Evolutionary conservation across 2,888 invertebrate genomes (phyloP).

Genomic region (Melanchra persicariae): DNA sequence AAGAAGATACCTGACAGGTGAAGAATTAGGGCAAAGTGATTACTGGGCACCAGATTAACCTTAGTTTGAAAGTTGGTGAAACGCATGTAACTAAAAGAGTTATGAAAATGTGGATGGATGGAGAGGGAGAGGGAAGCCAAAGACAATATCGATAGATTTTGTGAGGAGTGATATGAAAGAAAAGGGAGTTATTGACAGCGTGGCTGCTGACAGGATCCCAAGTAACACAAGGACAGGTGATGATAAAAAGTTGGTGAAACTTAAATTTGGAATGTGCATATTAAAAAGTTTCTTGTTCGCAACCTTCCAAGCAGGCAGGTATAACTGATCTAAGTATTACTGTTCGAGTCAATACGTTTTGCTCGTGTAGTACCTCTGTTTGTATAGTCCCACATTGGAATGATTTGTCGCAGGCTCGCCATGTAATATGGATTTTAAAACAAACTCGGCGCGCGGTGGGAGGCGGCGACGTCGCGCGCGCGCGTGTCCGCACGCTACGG

Average conservation of each 20-base stretch:
- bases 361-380: conserved; percentile 17
- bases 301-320: not conserved
- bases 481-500: conserved; percentile 83
- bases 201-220: no score
- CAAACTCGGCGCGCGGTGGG: conserved; percentile 69
- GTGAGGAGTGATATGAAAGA: no score
- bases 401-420: conserved; percentile 55
- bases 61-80: not conserved
- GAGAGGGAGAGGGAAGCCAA: no score
- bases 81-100: no score
- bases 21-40: not conserved
- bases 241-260: no score
- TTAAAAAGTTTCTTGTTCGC: not conserved
- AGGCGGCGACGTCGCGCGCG: conserved; percentile 71
- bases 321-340: not conserved
- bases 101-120: no score
- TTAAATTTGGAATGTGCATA: no score
- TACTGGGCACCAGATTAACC: not conserved
- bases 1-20: not conserved
- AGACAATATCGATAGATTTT: no score
- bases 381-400: conserved; percentile 29
- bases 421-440: conserved; percentile 59
- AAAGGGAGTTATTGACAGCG: no score
- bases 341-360: not conserved
- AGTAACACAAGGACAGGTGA: no score